phyloP scores from a whole-genome alignment of 2,888 invertebrate species.

The Argynnis bischoffii region DNA sequence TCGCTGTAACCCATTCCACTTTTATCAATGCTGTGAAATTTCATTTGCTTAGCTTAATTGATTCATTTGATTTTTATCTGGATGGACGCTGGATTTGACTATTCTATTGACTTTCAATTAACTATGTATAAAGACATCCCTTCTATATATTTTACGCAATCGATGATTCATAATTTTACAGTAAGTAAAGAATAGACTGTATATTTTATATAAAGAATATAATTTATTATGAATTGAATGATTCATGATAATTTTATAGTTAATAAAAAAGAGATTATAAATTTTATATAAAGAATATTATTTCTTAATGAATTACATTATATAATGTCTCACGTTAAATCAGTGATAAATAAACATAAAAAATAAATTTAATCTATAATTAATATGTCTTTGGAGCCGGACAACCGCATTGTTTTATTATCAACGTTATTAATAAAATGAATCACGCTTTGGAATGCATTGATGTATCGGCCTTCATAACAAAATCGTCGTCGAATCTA shows the following conservation, averaged over 20 bases:
- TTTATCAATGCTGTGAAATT: background rate
- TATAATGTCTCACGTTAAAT: no score
- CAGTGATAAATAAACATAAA: background rate
- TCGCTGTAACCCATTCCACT: background rate
- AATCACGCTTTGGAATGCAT: constrained; percentile 50
- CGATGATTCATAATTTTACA: no score
- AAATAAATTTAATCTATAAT: background rate
- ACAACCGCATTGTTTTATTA: constrained; percentile 43
- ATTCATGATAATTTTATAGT: no score
- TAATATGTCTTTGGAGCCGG: background rate
- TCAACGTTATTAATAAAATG: constrained; percentile 46
- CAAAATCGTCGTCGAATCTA: constrained; percentile 21
- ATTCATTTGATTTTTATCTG: constrained; percentile 10
- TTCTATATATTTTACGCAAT: no score
- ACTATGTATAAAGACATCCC: no score
- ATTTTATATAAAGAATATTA: no score
- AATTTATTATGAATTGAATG: no score
- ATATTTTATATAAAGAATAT: no score
- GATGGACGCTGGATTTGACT: background rate
- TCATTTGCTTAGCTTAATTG: constrained; percentile 7
- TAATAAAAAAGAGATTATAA: no score
- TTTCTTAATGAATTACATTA: no score
- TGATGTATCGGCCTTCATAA: constrained; percentile 37
- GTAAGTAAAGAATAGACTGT: no score
- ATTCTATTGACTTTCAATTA: no score